Base-by-base conservation (phyloP, 2,113 vertebrate species). In the Dicaeum eximium region DNA sequence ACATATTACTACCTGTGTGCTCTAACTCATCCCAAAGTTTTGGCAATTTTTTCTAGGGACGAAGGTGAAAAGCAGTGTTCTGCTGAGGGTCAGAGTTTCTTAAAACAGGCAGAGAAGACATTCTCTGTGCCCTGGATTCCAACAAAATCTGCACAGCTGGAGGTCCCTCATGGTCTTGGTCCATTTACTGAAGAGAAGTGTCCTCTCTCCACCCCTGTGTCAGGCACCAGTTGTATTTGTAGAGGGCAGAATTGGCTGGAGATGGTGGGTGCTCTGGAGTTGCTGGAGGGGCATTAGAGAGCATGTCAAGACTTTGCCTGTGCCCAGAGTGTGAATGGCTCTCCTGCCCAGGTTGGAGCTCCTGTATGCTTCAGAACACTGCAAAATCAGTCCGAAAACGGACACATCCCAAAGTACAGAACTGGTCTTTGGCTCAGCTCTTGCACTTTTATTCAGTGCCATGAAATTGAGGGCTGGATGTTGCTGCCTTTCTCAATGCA, bases 391-490 rank as follows among this genome's bases (percentile, higher is more conserved):
- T 19, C 40, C 1, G 0, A 80, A 48, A 58, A 71, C n/a, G 60
- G n/a, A 31, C 18, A 44, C 8, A 30, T 66, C 75, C 88, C 87
- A 60, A 37, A 67, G 42, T 70, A 65, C 48, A 77, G 58, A 88
- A 53, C 61, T 13, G 6, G 42, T 38, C 93, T 89, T 79, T 54
- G 72, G 70, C 71, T 88, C 24, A 45, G 70, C 73, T 71, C 74
- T 83, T 78, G 54, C 51, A 31, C 16, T 95, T 97, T 92, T 94
- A 94, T 95, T 90, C 83, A 51, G 61, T 47, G 53, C 54, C 19
- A 11, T 92, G 66, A 81, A 95, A 74, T 51, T 66, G 30, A 30
- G 30, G 44, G 22, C 73, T 90, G 94, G 92, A 92, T 80, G 28
- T 92, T 83, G 94, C 92, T 50, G 8, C 70, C 65, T 96, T 80